Evolutionary conservation across 1,140 invertebrate genomes (phyloP).

Genomic region (Pseudachorutes palmiensis): DNA sequence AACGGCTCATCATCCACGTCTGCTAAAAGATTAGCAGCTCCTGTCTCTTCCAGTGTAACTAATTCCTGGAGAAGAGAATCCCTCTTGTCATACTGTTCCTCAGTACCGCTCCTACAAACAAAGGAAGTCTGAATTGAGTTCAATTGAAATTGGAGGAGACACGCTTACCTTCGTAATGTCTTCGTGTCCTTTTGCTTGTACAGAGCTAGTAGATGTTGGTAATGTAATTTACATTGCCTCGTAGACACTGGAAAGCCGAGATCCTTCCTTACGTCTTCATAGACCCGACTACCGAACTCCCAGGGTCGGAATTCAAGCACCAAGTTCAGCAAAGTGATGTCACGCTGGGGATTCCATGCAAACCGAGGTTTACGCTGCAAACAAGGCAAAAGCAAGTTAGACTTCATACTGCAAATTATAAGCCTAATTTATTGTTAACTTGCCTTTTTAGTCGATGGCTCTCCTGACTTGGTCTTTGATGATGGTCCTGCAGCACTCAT

Average conservation of each 20-base stretch:
- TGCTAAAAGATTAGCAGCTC: background rate
- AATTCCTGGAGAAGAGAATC: background rate
- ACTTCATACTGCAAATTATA: no score
- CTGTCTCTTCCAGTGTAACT: background rate
- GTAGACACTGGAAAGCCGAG: background rate
- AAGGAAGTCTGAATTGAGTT: background rate
- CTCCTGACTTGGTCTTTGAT: no score
- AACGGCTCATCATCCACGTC: background rate
- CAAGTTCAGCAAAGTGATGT: background rate
- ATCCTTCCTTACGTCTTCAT: background rate
- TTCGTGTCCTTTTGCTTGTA: background rate
- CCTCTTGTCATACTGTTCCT: background rate
- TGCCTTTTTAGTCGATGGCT: no score
- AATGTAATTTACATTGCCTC: background rate
- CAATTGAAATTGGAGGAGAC: no score
- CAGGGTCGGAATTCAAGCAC: background rate
- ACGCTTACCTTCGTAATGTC: background rate
- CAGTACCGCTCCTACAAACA: background rate
- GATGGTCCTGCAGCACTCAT: no score
- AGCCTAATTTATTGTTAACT: no score
- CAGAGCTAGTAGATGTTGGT: no score
- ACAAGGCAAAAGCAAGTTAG: background rate
- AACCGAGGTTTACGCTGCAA: background rate
- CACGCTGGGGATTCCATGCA: background rate
- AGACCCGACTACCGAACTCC: background rate